Evolutionary conservation across 2,113 vertebrate species (phyloP).

Genomic region (Halcyon senegalensis): DNA sequence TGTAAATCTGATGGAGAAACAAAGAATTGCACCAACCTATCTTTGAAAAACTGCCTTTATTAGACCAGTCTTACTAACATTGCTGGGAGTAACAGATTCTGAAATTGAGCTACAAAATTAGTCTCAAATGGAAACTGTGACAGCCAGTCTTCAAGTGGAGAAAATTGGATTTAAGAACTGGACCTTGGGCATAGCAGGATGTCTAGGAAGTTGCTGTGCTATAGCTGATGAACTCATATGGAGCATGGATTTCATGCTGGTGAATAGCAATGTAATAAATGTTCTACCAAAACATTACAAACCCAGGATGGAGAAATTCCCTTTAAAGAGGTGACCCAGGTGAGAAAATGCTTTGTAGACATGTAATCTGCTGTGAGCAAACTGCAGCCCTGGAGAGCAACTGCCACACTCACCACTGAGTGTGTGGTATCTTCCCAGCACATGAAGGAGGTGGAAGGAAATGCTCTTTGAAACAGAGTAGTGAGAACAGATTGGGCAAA

Average conservation of each 20-base stretch:
- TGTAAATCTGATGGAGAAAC: background rate
- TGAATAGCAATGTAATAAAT: constrained; percentile 67
- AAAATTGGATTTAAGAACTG: constrained; percentile 56
- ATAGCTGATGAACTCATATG: constrained; percentile 29
- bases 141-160: background rate
- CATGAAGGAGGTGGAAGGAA: background rate
- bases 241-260: constrained; percentile 69
- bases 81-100: constrained; percentile 37
- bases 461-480: constrained; percentile 1
- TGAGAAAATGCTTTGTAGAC: constrained; percentile 66
- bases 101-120: constrained; percentile 48
- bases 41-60: constrained; percentile 37
- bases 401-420: background rate
- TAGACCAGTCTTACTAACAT: constrained; percentile 4
- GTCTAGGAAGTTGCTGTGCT: constrained; percentile 43
- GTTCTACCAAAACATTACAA: constrained; percentile 59
- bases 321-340: constrained; percentile 63
- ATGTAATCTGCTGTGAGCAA: constrained; percentile 54
- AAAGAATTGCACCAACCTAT: background rate
- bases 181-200: constrained; percentile 38
- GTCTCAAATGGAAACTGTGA: constrained; percentile 33
- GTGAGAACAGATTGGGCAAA: background rate
- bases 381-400: constrained; percentile 21
- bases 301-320: constrained; percentile 50
- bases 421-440: background rate